Evolutionary conservation across 2,888 invertebrate species (phyloP).

Genomic region (Alcis repandata): DNA sequence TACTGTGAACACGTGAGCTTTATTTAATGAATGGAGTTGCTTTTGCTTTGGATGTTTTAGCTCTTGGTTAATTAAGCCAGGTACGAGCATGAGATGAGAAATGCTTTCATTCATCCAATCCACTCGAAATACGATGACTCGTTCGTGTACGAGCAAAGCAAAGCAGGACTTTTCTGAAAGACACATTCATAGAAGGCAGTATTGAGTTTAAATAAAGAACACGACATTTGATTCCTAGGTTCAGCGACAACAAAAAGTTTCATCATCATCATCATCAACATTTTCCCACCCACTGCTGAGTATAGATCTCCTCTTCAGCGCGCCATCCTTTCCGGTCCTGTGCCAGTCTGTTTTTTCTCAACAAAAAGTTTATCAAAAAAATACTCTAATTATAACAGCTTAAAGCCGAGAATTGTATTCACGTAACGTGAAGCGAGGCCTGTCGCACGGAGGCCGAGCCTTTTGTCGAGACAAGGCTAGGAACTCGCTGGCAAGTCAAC

Average conservation of each 20-base stretch:
- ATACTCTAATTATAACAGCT: neutral
- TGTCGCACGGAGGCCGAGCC: conserved; percentile 22
- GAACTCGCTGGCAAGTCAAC: conserved; percentile 34
- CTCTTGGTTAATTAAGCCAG: too few relatives aligned
- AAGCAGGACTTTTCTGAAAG: too few relatives aligned
- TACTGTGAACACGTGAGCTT: conserved; percentile 10
- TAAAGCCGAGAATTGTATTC: conserved; percentile 3
- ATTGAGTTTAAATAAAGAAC: neutral
- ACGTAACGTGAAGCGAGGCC: conserved; percentile 11
- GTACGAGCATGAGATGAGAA: too few relatives aligned
- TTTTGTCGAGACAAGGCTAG: conserved; percentile 37
- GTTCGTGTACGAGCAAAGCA: too few relatives aligned
- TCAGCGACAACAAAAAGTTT: neutral
- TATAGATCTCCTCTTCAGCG: too few relatives aligned
- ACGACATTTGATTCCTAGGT: neutral
- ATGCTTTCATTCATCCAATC: too few relatives aligned
- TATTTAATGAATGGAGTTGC: conserved; percentile 10
- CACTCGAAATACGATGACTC: too few relatives aligned
- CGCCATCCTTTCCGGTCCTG: too few relatives aligned
- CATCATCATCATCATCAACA: too few relatives aligned
- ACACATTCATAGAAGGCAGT: too few relatives aligned
- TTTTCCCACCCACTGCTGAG: too few relatives aligned
- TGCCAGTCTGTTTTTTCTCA: neutral
- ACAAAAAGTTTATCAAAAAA: neutral
- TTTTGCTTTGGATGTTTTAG: neutral